These are phyloP conservation scores for Falcaria lacertinaria DNA, from an alignment of 2,888 invertebrate genomes.

Conservation along the genomic window DNA sequence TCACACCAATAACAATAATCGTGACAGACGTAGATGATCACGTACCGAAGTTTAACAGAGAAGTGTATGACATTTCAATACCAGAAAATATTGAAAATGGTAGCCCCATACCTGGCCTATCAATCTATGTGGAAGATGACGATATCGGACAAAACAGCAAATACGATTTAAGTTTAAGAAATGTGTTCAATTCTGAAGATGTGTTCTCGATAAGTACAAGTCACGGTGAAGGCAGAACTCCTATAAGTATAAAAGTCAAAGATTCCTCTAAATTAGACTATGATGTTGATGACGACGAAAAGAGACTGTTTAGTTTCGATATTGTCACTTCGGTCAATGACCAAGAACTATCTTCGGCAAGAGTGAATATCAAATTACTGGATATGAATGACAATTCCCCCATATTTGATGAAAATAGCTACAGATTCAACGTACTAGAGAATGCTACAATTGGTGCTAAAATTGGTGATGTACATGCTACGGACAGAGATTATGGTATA, in stretches of 20 bases:
- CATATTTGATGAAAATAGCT: conserved; percentile 81
- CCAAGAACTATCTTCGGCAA: conserved; percentile 78
- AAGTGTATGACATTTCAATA: conserved; percentile 83
- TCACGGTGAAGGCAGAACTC: conserved; percentile 85
- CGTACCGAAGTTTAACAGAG: conserved; percentile 84
- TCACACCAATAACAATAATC: conserved; percentile 86
- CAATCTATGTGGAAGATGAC: conserved; percentile 85
- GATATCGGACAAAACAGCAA: conserved; percentile 87
- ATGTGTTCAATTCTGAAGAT: conserved; percentile 79
- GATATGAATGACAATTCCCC: conserved; percentile 92
- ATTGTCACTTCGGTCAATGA: conserved; percentile 81
- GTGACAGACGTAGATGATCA: conserved; percentile 90
- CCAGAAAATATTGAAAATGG: conserved; percentile 87
- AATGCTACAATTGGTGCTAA: conserved; percentile 80
- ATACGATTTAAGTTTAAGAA: conserved; percentile 81
- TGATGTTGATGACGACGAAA: conserved; percentile 81
- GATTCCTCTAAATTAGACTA: conserved; percentile 84
- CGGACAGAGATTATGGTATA: conserved; percentile 85
- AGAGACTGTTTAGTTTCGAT: conserved; percentile 83
- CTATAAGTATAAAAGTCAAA: conserved; percentile 85
- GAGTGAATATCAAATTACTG: conserved; percentile 82
- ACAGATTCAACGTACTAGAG: conserved; percentile 84
- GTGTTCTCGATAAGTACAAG: conserved; percentile 83
- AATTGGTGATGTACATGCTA: conserved; percentile 83
- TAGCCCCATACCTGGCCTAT: conserved; percentile 84